A percentile compares a stretch with the other conserved stretches of the same genome.
Conservation (phyloP, 2,888 invertebrate species). For the Hydraecia micacea region DNA sequence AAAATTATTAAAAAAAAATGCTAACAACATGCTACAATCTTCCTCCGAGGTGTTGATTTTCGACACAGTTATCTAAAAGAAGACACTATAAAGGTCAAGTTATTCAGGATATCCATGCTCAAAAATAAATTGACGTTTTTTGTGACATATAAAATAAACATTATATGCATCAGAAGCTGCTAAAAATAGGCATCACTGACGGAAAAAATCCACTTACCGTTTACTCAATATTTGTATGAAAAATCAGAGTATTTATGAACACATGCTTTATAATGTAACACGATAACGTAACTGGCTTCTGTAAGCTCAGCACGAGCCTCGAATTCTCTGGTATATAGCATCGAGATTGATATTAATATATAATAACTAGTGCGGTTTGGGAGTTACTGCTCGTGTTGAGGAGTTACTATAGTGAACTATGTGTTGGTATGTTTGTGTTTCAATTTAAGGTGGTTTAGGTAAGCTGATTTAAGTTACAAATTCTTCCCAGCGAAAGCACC, state of each 20-base stretch:
- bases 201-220: conserved; percentile 8
- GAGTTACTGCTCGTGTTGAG: conserved; percentile 49
- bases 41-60: neutral
- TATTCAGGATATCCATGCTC: neutral
- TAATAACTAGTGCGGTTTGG: conserved; percentile 69
- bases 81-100: neutral
- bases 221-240: conserved; percentile 11
- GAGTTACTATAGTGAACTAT: conserved; percentile 15
- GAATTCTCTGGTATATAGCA: conserved; percentile 57
- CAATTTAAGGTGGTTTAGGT: conserved; percentile 12
- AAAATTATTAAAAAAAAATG: neutral
- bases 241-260: conserved; percentile 10
- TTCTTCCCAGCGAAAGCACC: neutral
- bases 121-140: conserved; percentile 13
- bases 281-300: conserved; percentile 42
- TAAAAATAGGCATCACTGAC: conserved; percentile 6
- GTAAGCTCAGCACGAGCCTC: conserved; percentile 54
- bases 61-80: neutral
- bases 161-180: neutral
- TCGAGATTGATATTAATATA: conserved; percentile 72
- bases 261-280: conserved; percentile 41
- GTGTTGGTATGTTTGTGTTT: conserved; percentile 16
- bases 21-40: neutral
- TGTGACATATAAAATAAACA: conserved; percentile 6
- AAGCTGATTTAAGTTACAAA: neutral